phyloP scores from a whole-genome alignment of 2,113 vertebrate species.

The Phalacrocorax carbo region DNA sequence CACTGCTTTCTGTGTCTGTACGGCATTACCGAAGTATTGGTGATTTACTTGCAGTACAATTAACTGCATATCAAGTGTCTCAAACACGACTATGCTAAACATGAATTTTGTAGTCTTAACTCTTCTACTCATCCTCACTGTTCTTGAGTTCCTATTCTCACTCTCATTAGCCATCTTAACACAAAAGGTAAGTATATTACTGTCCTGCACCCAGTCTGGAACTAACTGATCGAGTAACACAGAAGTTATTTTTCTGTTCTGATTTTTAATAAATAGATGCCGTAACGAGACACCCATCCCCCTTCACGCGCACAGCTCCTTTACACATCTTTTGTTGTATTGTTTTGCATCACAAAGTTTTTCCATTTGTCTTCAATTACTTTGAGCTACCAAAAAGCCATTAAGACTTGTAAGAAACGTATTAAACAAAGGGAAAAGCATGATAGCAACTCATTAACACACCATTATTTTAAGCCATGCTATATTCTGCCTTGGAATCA shows the following conservation, averaged over 20 bases:
- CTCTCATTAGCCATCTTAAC: neutral
- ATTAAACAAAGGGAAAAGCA: conserved; percentile 4
- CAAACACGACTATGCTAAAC: neutral
- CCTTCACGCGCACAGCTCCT: neutral
- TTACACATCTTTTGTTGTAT: neutral
- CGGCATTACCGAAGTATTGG: neutral
- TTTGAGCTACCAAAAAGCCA: neutral
- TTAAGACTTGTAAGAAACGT: neutral
- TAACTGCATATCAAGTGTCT: neutral
- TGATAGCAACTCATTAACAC: neutral
- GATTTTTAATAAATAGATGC: neutral
- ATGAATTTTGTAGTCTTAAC: neutral
- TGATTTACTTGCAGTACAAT: neutral
- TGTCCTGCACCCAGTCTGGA: neutral
- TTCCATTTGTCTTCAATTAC: neutral
- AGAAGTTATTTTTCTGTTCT: neutral
- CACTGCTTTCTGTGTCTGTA: neutral
- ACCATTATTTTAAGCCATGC: neutral
- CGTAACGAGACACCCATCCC: neutral
- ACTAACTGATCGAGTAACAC: neutral
- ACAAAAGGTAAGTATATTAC: neutral
- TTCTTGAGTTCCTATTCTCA: neutral
- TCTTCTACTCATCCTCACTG: neutral
- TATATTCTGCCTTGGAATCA: neutral
- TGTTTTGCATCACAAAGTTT: neutral